Base-by-base conservation (phyloP, 2,113 vertebrate species). In the Clarias gariepinus region DNA sequence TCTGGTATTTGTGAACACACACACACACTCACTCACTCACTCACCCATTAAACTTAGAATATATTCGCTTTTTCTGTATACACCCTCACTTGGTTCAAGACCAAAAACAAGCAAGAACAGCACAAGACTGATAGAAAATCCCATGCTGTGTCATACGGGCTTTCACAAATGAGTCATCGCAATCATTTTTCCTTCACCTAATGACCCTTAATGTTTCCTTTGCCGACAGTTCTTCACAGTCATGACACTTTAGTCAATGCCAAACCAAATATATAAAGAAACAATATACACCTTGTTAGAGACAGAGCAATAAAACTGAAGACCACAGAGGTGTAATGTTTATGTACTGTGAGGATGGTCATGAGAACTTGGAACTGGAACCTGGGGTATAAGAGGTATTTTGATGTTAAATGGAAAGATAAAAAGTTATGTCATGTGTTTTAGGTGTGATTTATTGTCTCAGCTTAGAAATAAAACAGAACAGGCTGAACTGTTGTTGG, bases 1-100 rank as follows among this genome's bases (percentile, higher is more conserved):
- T 88, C 91, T 93, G 93, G 78, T 91, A 89, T 89, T 86, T 87
- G 13, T 52, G 81, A 83, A 57, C 64, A 16, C 47, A 53, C 16
- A n/a, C 66, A 64, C 47, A 52, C 58, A 23, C 71, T 16, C 82
- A 28, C 61, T 23, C 64, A 21, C 53, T 28, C 28, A 36, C 73
- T 66, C 33, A 82, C 33, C 53, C 66, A 69, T 16, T 82, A 64
- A 85, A 64, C 73, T 33, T 52, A 52, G 41, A 47, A 78, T 61
- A 52, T 77, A 16, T 82, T 3, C 63, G 21, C n/a, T 57, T 58
- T 61, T 63, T 21, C 57, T 55, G 33, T 63, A 61, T 58, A 82
- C 55, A 64, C 57, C 16, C n/a, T 64, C 16, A 28, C 4, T 82
- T 18, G 15, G 58, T 53, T 66, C 30, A 68, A 77, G 41, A 68